phyloP scores from a whole-genome alignment of 2,888 invertebrate species.

The Himalopsyche japonica region DNA sequence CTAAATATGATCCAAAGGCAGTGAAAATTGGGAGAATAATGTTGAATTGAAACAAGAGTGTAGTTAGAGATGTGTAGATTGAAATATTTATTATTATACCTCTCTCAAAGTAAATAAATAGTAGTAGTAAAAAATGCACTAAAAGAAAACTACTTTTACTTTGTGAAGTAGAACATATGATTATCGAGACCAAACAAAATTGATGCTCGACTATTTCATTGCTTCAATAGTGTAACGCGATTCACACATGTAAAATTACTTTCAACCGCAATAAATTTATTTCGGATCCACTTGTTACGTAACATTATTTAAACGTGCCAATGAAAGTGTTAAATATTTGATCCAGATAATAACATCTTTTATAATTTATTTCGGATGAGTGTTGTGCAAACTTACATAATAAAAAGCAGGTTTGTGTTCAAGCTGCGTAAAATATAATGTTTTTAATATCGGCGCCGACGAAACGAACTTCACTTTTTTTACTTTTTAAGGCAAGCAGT shows the following conservation, averaged over 20 bases:
- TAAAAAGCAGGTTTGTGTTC: background rate
- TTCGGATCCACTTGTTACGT: background rate
- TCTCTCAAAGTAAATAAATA: background rate
- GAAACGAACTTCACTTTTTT: too few relatives aligned
- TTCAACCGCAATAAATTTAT: background rate
- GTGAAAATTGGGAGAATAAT: too few relatives aligned
- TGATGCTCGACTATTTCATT: background rate
- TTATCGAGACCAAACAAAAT: background rate
- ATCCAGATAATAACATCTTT: background rate
- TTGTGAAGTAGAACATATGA: background rate
- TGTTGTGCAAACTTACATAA: background rate
- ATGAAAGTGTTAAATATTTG: background rate
- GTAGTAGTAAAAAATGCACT: background rate
- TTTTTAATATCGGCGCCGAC: background rate
- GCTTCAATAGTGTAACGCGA: background rate
- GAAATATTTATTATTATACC: too few relatives aligned
- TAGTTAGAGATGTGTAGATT: too few relatives aligned
- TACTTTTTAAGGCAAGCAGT: too few relatives aligned
- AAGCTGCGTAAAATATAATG: background rate
- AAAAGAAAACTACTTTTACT: background rate
- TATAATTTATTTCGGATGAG: background rate
- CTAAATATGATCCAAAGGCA: too few relatives aligned
- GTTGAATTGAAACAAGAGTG: too few relatives aligned
- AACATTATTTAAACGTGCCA: background rate
- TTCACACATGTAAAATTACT: background rate